Evolutionary conservation across 2,797 vertebrate genomes (phyloP).

Genomic region (Liparis tanakae): DNA sequence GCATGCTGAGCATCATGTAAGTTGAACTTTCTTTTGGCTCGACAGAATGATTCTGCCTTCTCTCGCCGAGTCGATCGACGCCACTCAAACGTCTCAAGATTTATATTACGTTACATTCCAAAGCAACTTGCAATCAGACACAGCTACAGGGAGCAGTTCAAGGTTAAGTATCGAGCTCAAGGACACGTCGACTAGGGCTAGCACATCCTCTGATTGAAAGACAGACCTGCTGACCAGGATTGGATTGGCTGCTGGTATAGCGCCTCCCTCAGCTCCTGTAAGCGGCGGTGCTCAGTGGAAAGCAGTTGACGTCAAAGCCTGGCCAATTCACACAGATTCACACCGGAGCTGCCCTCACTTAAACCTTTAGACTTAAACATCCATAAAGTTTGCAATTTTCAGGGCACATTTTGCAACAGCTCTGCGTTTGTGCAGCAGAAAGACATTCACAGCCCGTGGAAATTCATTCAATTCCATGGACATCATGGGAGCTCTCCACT

Average conservation of each 20-base stretch:
- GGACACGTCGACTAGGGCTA: too few relatives aligned
- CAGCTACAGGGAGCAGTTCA: too few relatives aligned
- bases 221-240: neutral
- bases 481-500: slow-evolving; percentile 4
- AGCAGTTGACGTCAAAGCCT: too few relatives aligned
- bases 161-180: too few relatives aligned
- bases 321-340: neutral
- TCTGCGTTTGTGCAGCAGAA: neutral
- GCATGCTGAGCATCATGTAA: neutral
- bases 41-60: neutral
- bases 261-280: neutral
- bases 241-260: neutral
- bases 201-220: too few relatives aligned
- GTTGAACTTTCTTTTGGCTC: neutral
- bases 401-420: neutral
- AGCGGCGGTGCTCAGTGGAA: neutral
- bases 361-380: neutral
- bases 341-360: neutral
- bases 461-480: neutral
- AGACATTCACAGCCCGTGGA: neutral
- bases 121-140: too few relatives aligned
- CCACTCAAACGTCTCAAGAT: neutral
- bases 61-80: neutral
- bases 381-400: neutral
- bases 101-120: too few relatives aligned